Conservation (phyloP, 2,113 vertebrate species). For the Porphyrio hochstetteri region DNA sequence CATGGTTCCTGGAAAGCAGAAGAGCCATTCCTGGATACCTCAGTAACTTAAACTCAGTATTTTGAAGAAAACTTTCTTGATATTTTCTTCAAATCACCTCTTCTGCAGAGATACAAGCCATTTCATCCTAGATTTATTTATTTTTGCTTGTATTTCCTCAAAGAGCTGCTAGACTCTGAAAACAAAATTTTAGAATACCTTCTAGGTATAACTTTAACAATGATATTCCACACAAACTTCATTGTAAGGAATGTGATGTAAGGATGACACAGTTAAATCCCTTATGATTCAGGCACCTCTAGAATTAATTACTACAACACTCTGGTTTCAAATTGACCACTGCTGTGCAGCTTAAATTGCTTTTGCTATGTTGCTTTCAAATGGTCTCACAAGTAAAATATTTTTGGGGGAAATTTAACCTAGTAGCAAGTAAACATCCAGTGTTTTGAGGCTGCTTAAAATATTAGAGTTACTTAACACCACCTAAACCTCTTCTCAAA, state of each 20-base stretch:
- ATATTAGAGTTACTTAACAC: not conserved
- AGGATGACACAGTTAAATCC: not conserved
- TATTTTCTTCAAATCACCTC: not conserved
- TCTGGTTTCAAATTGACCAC: not conserved
- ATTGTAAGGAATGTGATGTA: not conserved
- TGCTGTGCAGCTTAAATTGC: not conserved
- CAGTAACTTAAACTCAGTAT: not conserved
- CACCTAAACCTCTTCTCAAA: not conserved
- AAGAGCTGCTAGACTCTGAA: not conserved
- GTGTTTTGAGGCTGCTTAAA: not conserved
- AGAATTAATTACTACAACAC: not conserved
- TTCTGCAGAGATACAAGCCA: not conserved
- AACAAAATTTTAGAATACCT: not conserved
- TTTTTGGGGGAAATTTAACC: not conserved
- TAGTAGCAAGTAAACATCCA: not conserved
- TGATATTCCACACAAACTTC: not conserved
- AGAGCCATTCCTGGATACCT: not conserved
- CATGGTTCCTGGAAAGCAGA: not conserved
- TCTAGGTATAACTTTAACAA: not conserved
- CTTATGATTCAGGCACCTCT: not conserved
- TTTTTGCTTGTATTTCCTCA: not conserved
- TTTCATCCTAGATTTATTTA: not conserved
- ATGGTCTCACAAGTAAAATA: not conserved
- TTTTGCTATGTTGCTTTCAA: not conserved
- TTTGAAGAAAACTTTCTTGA: not conserved